Percentiles rank a stretch among this genome's conserved stretches.
Conservation (phyloP, 2,888 invertebrate species). For the Zhengitettix transpicula region DNA sequence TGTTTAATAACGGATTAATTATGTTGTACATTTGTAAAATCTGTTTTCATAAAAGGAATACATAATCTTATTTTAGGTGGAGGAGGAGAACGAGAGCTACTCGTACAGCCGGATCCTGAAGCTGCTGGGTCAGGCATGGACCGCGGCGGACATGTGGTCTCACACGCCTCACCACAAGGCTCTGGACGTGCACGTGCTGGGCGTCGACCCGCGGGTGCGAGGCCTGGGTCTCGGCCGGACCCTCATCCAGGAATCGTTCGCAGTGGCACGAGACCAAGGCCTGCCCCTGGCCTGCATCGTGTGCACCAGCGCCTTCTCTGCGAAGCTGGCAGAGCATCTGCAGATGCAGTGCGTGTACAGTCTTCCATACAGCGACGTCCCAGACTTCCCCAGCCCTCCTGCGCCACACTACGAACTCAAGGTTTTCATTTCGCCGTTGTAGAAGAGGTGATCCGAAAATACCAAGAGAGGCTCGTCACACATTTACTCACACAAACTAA, state of each 20-base stretch:
- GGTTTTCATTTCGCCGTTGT: too few species aligned
- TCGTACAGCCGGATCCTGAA: too few species aligned
- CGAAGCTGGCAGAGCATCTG: background rate
- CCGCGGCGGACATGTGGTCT: background rate
- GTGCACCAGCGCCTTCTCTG: background rate
- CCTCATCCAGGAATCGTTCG: background rate
- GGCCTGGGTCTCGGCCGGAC: background rate
- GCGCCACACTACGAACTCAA: background rate
- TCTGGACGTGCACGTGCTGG: background rate
- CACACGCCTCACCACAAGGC: background rate
- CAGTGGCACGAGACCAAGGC: background rate
- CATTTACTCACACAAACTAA: too few species aligned
- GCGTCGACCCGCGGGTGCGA: background rate
- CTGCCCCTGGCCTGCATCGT: background rate
- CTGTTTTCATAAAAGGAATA: too few species aligned
- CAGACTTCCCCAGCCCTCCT: background rate
- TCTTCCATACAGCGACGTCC: background rate
- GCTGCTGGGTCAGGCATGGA: background rate
- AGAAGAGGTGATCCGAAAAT: too few species aligned
- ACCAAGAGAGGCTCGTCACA: too few species aligned
- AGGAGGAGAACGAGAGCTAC: too few species aligned
- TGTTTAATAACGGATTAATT: too few species aligned
- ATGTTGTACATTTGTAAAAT: too few species aligned
- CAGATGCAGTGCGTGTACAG: background rate
- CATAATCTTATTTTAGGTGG: too few species aligned